Conservation (phyloP, 2,888 invertebrate genomes). For the Syritta pipiens region DNA sequence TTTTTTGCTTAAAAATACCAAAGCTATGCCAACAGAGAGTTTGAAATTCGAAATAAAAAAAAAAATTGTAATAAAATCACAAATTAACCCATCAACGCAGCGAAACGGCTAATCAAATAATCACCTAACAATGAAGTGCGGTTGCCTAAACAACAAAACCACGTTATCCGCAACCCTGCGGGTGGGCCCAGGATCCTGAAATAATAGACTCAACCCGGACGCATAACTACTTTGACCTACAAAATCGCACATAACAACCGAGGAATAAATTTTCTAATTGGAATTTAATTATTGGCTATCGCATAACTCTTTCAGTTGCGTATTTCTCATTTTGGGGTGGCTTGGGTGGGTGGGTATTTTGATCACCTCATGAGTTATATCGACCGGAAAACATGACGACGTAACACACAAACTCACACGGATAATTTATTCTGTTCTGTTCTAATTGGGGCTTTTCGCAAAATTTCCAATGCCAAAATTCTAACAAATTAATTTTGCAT, state of each 20-base stretch:
- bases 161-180: neutral
- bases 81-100: neutral
- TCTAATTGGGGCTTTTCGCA: too few relatives aligned
- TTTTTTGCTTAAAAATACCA: neutral
- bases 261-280: conserved; percentile 30
- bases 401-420: too few relatives aligned
- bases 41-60: neutral
- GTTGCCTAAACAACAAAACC: conserved; percentile 5
- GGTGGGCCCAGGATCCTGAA: neutral
- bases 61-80: neutral
- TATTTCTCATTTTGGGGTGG: conserved; percentile 25
- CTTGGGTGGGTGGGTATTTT: too few relatives aligned
- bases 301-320: conserved; percentile 2
- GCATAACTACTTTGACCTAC: neutral
- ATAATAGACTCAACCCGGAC: neutral
- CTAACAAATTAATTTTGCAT: conserved; percentile 16
- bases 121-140: conserved; percentile 4
- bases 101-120: conserved; percentile 16
- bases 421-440: too few relatives aligned
- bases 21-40: neutral
- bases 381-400: neutral
- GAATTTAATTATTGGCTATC: neutral
- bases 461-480: neutral
- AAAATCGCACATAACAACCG: neutral
- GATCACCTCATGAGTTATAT: too few relatives aligned